phyloP scores from a whole-genome alignment of 2,113 vertebrate species.

The Falcunculus frontatus region DNA sequence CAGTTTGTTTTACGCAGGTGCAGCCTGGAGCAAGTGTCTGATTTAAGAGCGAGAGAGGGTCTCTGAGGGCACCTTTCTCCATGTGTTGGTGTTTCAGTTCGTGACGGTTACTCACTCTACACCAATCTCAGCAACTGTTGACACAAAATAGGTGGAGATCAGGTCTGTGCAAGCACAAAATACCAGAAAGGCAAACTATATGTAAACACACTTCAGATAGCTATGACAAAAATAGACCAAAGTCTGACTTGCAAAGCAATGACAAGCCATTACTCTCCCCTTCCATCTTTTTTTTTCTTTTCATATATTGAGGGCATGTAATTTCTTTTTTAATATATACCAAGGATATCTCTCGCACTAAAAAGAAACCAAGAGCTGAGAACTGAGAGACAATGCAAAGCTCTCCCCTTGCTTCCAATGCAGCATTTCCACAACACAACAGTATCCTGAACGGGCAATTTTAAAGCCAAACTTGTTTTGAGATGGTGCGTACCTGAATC shows the following conservation, averaged over 20 bases:
- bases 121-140: conserved; percentile 78
- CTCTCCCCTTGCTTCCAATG: neutral
- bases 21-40: conserved; percentile 75
- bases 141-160: conserved; percentile 84
- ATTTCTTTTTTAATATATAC: neutral
- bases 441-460: neutral
- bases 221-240: conserved; percentile 74
- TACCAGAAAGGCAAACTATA: conserved; percentile 82
- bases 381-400: neutral
- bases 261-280: neutral
- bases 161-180: conserved; percentile 87
- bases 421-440: neutral
- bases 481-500: neutral
- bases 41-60: conserved; percentile 73
- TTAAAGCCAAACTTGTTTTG: conserved; percentile 2
- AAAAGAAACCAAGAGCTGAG: neutral
- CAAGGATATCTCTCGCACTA: neutral
- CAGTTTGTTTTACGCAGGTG: conserved; percentile 69
- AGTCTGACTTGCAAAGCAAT: conserved; percentile 65
- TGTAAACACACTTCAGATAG: conserved; percentile 74
- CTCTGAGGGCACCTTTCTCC: conserved; percentile 65
- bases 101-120: conserved; percentile 59
- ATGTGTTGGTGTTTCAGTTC: neutral
- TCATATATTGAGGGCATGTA: neutral
- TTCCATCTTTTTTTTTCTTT: neutral